These are phyloP conservation scores for Ptychobarbus kaznakovi DNA, from an alignment of 2,797 vertebrate species.

Conservation along the genomic window DNA sequence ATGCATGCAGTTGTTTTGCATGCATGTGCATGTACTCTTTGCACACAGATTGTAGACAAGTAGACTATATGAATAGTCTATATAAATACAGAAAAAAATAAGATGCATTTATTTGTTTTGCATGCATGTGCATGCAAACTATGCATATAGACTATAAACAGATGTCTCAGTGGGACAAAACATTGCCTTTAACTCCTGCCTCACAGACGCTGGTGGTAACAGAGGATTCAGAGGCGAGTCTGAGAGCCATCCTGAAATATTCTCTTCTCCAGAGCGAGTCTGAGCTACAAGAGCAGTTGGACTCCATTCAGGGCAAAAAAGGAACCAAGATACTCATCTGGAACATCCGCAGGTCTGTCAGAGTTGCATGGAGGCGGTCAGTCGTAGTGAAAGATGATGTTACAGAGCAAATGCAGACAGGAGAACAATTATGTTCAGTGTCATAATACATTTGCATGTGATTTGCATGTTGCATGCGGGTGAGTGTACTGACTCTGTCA, in stretches of 20 bases:
- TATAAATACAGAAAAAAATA: neutral
- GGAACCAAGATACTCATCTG: constrained; percentile 86
- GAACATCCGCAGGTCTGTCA: constrained; percentile 82
- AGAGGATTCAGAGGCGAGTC: constrained; percentile 83
- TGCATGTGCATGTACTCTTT: neutral
- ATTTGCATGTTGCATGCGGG: neutral
- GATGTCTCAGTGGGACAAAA: neutral
- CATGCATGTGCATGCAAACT: neutral
- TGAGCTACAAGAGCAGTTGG: constrained; percentile 79
- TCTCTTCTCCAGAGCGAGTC: constrained; percentile 78
- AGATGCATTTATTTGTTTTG: neutral
- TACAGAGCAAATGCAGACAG: neutral
- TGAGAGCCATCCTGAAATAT: constrained; percentile 82
- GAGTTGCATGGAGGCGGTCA: neutral
- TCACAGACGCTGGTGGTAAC: constrained; percentile 83
- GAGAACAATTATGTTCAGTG: neutral
- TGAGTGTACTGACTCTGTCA: neutral
- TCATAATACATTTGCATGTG: neutral
- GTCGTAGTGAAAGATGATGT: neutral
- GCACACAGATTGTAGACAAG: too few relatives aligned
- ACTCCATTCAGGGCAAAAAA: constrained; percentile 83
- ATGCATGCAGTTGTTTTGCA: neutral
- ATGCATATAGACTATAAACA: neutral
- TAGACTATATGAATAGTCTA: neutral
- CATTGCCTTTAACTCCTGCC: constrained; percentile 22